A percentile compares a stretch with the other conserved stretches of the same genome.
Conservation (phyloP, 2,888 invertebrate species). For the Galeopsomyia nigrocyanea region DNA sequence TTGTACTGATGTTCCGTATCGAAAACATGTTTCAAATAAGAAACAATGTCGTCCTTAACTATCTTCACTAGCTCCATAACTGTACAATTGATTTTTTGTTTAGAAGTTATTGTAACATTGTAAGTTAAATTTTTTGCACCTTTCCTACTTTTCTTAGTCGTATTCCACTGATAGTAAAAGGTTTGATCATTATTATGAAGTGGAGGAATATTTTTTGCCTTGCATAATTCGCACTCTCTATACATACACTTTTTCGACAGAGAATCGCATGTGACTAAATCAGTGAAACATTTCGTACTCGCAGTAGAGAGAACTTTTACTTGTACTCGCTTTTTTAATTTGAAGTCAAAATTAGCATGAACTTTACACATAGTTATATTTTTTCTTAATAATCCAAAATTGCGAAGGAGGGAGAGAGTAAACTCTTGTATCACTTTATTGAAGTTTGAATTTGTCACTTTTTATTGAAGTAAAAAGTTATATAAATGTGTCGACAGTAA, state of each 20-base stretch:
- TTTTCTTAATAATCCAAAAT: too few species aligned
- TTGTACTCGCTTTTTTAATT: constrained; percentile 1
- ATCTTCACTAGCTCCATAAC: not conserved
- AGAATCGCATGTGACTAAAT: constrained; percentile 4
- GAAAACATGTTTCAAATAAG: constrained; percentile 19
- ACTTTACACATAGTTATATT: constrained; percentile 17
- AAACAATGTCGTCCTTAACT: not conserved
- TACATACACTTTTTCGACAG: constrained; percentile 17
- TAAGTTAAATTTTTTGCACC: constrained; percentile 2
- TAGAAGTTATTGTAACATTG: not conserved
- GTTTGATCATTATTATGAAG: not conserved
- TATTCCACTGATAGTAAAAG: constrained; percentile 16
- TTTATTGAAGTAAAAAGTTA: too few species aligned
- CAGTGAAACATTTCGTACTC: not conserved
- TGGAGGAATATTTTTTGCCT: not conserved
- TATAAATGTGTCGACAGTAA: too few species aligned
- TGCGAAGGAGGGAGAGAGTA: too few species aligned
- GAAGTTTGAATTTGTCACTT: too few species aligned
- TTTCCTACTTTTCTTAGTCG: not conserved
- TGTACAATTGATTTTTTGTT: not conserved
- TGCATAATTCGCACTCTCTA: not conserved
- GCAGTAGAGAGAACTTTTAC: not conserved
- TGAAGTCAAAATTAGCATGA: constrained; percentile 4
- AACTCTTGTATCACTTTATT: too few species aligned
- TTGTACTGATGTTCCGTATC: constrained; percentile 19